A percentile compares a stretch with the other conserved stretches of the same genome.
These are phyloP conservation scores for Phasianus colchicus DNA, from an alignment of 2,113 vertebrate genomes.

Conservation along the genomic window DNA sequence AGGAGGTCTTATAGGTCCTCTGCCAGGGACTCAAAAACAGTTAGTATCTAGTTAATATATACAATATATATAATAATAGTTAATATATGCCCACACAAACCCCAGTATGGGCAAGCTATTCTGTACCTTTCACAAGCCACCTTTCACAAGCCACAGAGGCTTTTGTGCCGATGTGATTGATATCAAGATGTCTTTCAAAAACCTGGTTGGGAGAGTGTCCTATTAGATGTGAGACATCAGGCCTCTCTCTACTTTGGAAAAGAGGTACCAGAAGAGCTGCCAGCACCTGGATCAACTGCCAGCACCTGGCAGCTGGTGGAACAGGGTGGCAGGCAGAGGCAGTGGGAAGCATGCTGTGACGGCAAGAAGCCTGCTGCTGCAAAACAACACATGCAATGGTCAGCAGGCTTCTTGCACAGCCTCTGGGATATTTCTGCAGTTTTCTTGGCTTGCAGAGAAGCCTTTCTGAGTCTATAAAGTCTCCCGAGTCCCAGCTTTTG, in stretches of 20 bases:
- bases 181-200: background rate
- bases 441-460: background rate
- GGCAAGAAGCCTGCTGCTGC: background rate
- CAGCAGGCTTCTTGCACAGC: background rate
- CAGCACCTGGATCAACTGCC: background rate
- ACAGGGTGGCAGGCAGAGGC: background rate
- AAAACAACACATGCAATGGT: background rate
- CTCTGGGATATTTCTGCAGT: background rate
- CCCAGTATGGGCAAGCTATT: background rate
- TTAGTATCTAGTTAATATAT: background rate
- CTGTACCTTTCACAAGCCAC: background rate
- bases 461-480: background rate
- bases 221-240: background rate
- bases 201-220: fast-evolving
- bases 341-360: background rate
- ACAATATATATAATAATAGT: no score
- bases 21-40: background rate
- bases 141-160: background rate
- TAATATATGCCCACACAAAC: background rate
- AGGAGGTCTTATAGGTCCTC: background rate
- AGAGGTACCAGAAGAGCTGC: background rate
- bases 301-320: background rate
- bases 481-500: background rate
- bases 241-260: background rate
- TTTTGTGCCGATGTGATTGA: background rate